Base-by-base conservation (phyloP, 2,113 vertebrate species). In the Epinephelus lanceolatus region DNA sequence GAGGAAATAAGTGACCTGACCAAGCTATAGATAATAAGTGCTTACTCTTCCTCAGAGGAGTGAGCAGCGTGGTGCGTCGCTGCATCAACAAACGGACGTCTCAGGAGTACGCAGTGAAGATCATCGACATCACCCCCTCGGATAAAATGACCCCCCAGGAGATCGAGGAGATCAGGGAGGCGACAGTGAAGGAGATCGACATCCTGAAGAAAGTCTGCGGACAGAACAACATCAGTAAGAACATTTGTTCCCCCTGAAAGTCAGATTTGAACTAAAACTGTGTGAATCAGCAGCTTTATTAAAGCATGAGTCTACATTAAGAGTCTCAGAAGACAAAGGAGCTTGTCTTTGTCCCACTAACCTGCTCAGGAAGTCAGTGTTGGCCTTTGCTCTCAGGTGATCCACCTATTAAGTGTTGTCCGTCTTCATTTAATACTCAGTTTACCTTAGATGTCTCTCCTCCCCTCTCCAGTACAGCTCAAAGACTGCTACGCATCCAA, bases 401-500 rank as follows among this genome's bases (percentile, higher is more conserved):
- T 60, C 25, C 53, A 23, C 51, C 49, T 49, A 45, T 71, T 47
- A 51, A 15, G 19, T 51, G 49, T 33, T 47, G 12, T 53, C 15
- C 1, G 5, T 37, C 33, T 37, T 37, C 33, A 7, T 37, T 56
- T 3, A 78, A 61, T 5, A 2, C 47, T 13, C 10, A 62, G 18
- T n/a, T 25, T 47, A 8, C 10, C 52, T 85, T 12, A 70, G 25
- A 49, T 45, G 51, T 59, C 19, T 81, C 4, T 83, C 30, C 15
- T 87, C 57, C 89, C 56, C 47, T 87, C 79, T 96, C 78, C 95
- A 99, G 98, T 99, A 89, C 97, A 98, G 94, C 95, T 99, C 86
- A 99, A 98, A 94, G 98, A 99, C 93, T 98, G 95, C 91, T 99
- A 95, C 2, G 97, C 98, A 91, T 97, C 98, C 87, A 96, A 96